These are phyloP conservation scores for Patella depressa DNA, from an alignment of 2,888 invertebrate genomes.

Conservation along the genomic window DNA sequence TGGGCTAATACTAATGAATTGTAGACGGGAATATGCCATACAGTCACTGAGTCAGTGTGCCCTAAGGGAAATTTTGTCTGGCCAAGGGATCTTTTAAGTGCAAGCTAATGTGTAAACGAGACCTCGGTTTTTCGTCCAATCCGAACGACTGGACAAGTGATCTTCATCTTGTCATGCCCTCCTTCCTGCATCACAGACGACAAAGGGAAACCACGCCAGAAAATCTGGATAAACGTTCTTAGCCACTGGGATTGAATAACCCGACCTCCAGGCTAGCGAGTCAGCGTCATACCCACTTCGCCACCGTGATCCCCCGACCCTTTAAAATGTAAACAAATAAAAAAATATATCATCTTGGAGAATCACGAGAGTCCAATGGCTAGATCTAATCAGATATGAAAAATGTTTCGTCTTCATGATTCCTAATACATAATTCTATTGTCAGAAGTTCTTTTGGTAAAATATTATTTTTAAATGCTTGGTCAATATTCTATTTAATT, in stretches of 20 bases:
- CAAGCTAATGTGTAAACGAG: too few relatives aligned
- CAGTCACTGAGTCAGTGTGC: not conserved
- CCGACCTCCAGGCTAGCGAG: too few relatives aligned
- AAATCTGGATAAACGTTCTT: too few relatives aligned
- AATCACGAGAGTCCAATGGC: too few relatives aligned
- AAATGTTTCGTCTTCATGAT: not conserved
- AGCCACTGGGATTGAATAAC: too few relatives aligned
- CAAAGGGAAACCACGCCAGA: too few relatives aligned
- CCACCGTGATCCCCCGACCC: conserved; percentile 13
- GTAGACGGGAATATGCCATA: not conserved
- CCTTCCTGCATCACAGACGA: too few relatives aligned
- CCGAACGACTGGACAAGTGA: too few relatives aligned
- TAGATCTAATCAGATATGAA: not conserved
- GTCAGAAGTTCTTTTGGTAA: not conserved
- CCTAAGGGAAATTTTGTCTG: too few relatives aligned
- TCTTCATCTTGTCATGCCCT: too few relatives aligned
- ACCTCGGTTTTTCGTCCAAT: too few relatives aligned
- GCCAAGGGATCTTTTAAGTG: not conserved
- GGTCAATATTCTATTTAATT: not conserved
- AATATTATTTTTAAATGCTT: not conserved
- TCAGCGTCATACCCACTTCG: not conserved
- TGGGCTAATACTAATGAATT: not conserved
- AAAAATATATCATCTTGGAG: too few relatives aligned
- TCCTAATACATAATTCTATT: not conserved
- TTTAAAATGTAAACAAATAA: conserved; percentile 5